These are phyloP conservation scores for Brachionus rotundiformis DNA, from an alignment of 1,140 invertebrate species.

Conservation along the genomic window DNA sequence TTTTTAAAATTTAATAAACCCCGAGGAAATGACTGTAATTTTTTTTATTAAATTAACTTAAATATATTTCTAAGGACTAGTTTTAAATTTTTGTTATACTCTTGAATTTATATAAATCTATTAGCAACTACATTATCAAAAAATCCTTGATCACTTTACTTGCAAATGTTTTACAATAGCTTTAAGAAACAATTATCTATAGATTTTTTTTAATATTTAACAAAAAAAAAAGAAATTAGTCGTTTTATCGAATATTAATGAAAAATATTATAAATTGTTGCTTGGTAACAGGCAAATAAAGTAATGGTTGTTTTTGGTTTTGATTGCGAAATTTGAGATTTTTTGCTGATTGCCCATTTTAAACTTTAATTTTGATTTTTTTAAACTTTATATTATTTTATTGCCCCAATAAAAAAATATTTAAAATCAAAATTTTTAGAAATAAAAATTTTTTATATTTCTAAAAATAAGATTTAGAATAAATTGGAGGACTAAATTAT, in stretches of 20 bases:
- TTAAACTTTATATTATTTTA: neutral
- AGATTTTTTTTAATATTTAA: neutral
- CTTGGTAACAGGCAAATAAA: neutral
- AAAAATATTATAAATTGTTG: constrained; percentile 8
- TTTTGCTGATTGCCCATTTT: neutral
- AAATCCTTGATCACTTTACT: neutral
- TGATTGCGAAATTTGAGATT: neutral
- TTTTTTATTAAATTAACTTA: neutral
- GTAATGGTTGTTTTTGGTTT: neutral
- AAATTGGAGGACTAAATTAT: too few species aligned
- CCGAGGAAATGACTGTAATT: neutral
- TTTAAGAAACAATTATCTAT: neutral
- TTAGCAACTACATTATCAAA: neutral
- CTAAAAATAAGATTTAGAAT: too few species aligned
- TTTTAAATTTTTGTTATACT: too few species aligned
- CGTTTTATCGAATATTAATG: neutral
- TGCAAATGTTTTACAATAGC: neutral
- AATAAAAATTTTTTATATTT: too few species aligned
- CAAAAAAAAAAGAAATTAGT: neutral
- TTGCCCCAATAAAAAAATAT: neutral
- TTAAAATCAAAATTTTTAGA: neutral
- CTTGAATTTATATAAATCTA: too few species aligned
- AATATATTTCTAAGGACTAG: neutral
- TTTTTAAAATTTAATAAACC: neutral
- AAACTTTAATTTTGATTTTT: neutral